These are phyloP conservation scores for Megastigmus dorsalis DNA, from an alignment of 2,888 invertebrate genomes.

Conservation along the genomic window DNA sequence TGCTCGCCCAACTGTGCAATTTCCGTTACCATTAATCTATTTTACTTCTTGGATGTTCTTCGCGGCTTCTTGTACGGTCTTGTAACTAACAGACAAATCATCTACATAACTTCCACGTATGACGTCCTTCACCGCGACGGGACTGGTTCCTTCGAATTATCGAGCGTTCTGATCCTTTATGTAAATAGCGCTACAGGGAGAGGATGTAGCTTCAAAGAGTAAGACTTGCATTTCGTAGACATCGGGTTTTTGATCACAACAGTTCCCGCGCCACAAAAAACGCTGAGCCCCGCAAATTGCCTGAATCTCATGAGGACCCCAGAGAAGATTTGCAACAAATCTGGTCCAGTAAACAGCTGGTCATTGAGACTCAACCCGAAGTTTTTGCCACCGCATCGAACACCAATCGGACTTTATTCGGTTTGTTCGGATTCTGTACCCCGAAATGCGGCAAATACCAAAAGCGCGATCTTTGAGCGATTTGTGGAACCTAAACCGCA, in stretches of 20 bases:
- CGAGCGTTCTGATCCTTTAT: conserved; percentile 31
- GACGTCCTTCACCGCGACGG: not conserved
- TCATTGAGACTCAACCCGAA: no score
- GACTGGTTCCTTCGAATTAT: not conserved
- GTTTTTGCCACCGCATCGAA: no score
- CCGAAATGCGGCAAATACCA: no score
- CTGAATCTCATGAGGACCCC: not conserved
- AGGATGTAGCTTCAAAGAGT: conserved; percentile 11
- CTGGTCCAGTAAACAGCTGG: no score
- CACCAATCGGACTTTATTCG: no score
- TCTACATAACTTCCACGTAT: conserved; percentile 22
- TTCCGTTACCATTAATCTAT: not conserved
- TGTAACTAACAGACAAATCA: conserved; percentile 16
- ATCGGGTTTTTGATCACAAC: not conserved
- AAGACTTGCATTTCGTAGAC: not conserved
- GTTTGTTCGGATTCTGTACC: no score
- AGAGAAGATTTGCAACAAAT: not conserved
- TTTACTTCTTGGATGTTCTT: not conserved
- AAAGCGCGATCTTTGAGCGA: no score
- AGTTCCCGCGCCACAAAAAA: not conserved
- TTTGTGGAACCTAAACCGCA: no score
- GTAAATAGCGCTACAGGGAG: conserved; percentile 23
- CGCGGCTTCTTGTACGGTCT: not conserved
- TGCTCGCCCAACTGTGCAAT: not conserved
- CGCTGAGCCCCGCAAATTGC: not conserved